phyloP scores from a whole-genome alignment of 2,113 vertebrate species.

The Boulengeromyrus knoepffleri region DNA sequence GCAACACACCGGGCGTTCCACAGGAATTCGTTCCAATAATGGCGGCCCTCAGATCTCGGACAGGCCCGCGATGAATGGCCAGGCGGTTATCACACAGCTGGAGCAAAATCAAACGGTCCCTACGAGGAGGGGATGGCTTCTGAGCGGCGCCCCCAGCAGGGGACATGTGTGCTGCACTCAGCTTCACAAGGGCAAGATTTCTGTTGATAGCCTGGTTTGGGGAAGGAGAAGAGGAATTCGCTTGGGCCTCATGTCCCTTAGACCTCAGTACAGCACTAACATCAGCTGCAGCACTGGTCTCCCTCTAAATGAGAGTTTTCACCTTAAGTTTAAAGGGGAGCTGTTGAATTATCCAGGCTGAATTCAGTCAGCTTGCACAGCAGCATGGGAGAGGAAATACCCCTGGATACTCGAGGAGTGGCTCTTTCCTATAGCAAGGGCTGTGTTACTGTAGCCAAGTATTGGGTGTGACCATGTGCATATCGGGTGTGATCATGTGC shows the following conservation, averaged over 20 bases:
- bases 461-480: background rate
- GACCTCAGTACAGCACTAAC: background rate
- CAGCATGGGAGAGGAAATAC: background rate
- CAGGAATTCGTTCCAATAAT: slow-evolving; percentile 69
- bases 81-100: slow-evolving; percentile 64
- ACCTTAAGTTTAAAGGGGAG: background rate
- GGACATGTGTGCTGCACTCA: slow-evolving; percentile 11
- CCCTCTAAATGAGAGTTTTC: background rate
- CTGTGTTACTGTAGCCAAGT: background rate
- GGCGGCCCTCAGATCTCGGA: slow-evolving; percentile 65
- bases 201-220: background rate
- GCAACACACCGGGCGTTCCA: slow-evolving; percentile 62
- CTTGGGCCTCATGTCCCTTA: background rate
- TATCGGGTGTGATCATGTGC: background rate
- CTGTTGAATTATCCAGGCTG: background rate
- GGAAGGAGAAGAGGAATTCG: background rate
- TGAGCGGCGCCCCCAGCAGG: slow-evolving; percentile 44
- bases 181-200: background rate
- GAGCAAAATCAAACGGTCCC: slow-evolving; percentile 27
- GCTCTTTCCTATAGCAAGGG: background rate
- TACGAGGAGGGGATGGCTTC: slow-evolving; percentile 38
- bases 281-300: background rate
- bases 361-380: background rate
- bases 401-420: background rate
- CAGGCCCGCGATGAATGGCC: slow-evolving; percentile 64